Conservation (phyloP, 2,797 vertebrate species). For the Nyctibius grandis region DNA sequence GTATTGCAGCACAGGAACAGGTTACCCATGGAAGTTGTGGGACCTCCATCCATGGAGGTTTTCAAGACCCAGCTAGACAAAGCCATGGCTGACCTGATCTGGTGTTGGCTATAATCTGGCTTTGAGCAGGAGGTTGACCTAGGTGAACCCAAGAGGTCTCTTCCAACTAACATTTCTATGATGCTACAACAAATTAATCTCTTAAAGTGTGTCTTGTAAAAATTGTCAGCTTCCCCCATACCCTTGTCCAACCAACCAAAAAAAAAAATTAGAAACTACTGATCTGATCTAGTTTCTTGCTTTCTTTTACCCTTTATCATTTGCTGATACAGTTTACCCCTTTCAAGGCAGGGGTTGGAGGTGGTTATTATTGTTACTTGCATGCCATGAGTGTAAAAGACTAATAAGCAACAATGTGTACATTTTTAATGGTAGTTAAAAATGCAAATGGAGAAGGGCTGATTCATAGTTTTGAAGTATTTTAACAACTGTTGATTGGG, state of each 20-base stretch:
- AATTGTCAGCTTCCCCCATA: neutral
- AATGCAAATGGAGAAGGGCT: neutral
- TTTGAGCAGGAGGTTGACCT: neutral
- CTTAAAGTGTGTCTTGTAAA: neutral
- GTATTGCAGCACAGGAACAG: too few relatives aligned
- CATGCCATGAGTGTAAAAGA: neutral
- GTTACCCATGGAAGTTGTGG: neutral
- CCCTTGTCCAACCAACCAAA: neutral
- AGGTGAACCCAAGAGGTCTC: neutral
- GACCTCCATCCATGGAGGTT: neutral
- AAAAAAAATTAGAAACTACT: neutral
- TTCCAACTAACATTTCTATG: neutral
- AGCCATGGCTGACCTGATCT: neutral
- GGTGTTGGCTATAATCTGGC: neutral
- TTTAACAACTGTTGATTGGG: neutral
- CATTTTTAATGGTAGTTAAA: neutral
- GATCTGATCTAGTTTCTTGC: neutral
- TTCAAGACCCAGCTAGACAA: neutral
- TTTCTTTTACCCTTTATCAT: neutral
- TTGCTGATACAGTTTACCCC: neutral
- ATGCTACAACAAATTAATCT: neutral
- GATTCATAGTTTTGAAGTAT: neutral
- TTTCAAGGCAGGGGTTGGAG: neutral
- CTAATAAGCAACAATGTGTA: neutral
- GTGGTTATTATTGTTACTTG: neutral